Percentiles rank a stretch among this genome's conserved stretches.
Conservation (phyloP, 2,888 invertebrate genomes). For the Drosophila barbarae region DNA sequence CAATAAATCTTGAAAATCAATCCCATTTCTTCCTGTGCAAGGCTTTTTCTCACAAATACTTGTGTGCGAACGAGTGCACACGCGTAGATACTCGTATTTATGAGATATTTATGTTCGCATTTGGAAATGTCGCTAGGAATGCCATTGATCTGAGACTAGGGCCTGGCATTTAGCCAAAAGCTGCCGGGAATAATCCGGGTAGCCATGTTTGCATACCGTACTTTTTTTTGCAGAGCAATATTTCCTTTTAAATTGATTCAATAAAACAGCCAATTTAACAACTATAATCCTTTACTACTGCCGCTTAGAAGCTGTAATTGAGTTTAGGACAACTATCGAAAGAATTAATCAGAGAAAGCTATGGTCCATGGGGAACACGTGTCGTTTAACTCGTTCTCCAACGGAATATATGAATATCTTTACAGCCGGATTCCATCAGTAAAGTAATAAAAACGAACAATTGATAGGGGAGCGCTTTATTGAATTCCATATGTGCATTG, state of each 20-base stretch:
- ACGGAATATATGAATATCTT: conserved; percentile 15
- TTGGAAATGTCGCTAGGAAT: conserved; percentile 14
- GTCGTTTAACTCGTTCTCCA: conserved; percentile 1
- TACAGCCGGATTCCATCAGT: neutral
- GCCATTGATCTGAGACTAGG: conserved; percentile 36
- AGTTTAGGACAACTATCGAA: neutral
- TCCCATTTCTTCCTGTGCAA: neutral
- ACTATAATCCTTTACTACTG: conserved; percentile 10
- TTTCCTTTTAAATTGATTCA: conserved; percentile 1
- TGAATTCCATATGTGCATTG: conserved; percentile 7
- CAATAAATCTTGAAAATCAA: too few species aligned
- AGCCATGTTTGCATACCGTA: conserved; percentile 16
- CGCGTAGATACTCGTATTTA: conserved; percentile 42
- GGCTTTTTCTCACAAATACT: conserved; percentile 10
- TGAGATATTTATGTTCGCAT: conserved; percentile 46
- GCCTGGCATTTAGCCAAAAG: conserved; percentile 15
- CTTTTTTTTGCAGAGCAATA: neutral
- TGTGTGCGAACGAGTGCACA: conserved; percentile 25
- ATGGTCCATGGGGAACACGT: conserved; percentile 3
- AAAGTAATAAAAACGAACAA: conserved; percentile 8
- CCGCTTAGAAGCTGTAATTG: conserved; percentile 11
- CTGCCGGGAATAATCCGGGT: conserved; percentile 26
- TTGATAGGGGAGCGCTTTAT: conserved; percentile 12
- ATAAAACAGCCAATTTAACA: conserved; percentile 14
- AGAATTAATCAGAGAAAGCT: conserved; percentile 11